These are phyloP conservation scores for Leptothorax acervorum DNA, from an alignment of 2,888 invertebrate genomes.

Conservation along the genomic window DNA sequence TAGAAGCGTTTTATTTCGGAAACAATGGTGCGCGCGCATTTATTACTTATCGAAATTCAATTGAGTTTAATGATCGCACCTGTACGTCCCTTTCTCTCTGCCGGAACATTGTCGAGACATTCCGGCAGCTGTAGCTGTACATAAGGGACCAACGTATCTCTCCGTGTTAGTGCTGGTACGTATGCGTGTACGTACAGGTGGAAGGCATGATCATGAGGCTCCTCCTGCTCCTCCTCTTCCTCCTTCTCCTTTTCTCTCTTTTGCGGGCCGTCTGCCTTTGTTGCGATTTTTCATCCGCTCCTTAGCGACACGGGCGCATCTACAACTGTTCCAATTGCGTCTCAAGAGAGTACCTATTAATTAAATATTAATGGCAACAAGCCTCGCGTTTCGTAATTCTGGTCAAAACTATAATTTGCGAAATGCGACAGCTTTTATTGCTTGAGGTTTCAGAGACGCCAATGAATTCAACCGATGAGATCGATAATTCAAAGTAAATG, in stretches of 20 bases:
- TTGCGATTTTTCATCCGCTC: conserved; percentile 60
- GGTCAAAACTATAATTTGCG: background rate
- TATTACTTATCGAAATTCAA: conserved; percentile 72
- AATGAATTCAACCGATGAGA: conserved; percentile 28
- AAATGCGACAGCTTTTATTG: background rate
- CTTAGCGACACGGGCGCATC: conserved; percentile 32
- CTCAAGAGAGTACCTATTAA: background rate
- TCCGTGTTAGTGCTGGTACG: conserved; percentile 59
- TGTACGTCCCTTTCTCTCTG: conserved; percentile 73
- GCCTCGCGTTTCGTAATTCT: conserved; percentile 6
- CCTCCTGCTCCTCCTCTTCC: conserved; percentile 16
- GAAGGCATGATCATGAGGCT: conserved; percentile 69
- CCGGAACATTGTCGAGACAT: conserved; percentile 57
- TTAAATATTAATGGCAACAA: conserved; percentile 1
- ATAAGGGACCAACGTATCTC: conserved; percentile 64
- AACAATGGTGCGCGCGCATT: conserved; percentile 54
- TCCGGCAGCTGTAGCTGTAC: conserved; percentile 77
- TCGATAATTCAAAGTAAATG: conserved; percentile 23
- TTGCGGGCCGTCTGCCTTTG: conserved; percentile 16
- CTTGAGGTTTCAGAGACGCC: background rate
- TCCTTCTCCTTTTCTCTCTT: conserved; percentile 25
- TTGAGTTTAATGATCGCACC: conserved; percentile 74
- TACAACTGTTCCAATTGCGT: conserved; percentile 3
- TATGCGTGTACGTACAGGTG: conserved; percentile 76
- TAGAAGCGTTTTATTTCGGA: conserved; percentile 43